Base-by-base conservation (phyloP, 2,797 vertebrate genomes). In the Ceyx erithaca region DNA sequence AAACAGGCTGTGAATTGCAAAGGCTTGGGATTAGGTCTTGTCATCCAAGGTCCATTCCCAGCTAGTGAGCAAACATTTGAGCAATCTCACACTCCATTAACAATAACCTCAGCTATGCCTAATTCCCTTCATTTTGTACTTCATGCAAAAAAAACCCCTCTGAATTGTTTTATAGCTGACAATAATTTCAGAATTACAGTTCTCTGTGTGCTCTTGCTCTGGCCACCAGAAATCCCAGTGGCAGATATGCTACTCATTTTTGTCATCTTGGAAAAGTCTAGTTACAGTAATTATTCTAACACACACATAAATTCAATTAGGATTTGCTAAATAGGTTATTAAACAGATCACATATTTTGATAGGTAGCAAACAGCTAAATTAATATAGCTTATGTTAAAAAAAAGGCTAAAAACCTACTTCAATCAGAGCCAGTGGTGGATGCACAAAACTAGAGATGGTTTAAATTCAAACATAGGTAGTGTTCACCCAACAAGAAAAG, bases 281-380 rank as follows among this genome's bases (percentile, higher is more conserved):
- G 37, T 51, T 82, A 61, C 45, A 61, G 14, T 37, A 66, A 84
- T 55, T 75, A 75, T 37, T 69, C 25, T 61, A 84, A 77, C 8
- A 79, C 30, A 79, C 0, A 49, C 0, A 49, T 14, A 77, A 61
- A 13, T 61, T 64, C 76, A 93, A 81, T 81, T 54, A 76, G 19
- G 35, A 26, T 86, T 87, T 92, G 30, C 30, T 80, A 87, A 87
- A 71, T 22, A 90, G 23, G 11, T 73, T 91, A 89, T 71, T 90
- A 75, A 78, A 82, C 45, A 85, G 75, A 86, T 78, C 30, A 48
- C 14, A 68, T 14, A 16, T 41, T 73, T 14, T 75, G 45, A 69
- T 22, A 54, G 14, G 21, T 45, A 37, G 21, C 9, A 90, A 85
- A 86, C 14, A 75, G 23, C 28, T 62, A 77, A 86, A 77, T 69